Evolutionary conservation across 2,113 vertebrate genomes (phyloP), one percentile per base, ranked within the genome.

Genomic region (Leuciscus idus): DNA sequence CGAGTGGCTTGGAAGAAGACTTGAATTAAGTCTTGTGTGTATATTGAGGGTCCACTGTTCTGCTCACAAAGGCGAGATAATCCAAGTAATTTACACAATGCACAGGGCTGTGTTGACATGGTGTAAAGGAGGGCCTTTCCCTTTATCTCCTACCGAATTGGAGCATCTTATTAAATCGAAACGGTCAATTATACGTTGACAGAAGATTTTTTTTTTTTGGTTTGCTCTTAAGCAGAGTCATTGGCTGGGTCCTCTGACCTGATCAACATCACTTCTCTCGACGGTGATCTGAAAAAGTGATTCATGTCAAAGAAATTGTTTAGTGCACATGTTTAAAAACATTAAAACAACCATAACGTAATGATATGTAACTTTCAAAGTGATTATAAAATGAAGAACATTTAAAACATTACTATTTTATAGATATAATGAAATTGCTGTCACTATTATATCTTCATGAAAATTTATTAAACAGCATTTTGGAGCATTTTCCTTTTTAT

Each of bases 61-160:
- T 66, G 78, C 84, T 77, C 87, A 92, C 94, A 95, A 95, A 92
- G 88, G 91, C 70, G 88, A 87, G 87, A 90, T 95, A 94, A 95
- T 95, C 93, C 94, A 94, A 86, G 92, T 91, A 89, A 92, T 93
- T 92, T 90, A 89, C 91, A 95, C 94, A 94, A 94, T 92, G 89
- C 92, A 89, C 82, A 91, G 90, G 89, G 92, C 91, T 92, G 87
- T 94, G 93, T 94, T 94, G 94, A 94, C 93, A 94, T 46, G 92
- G 92, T 90, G 88, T 93, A 91, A 90, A 92, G 89, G 77, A 93
- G 92, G 92, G 91, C 90, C 91, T 89, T 90, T 83, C 87, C 89
- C 86, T 68, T 86, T 64, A 86, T 87, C 81, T 83, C 84, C 83
- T 84, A 48, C 36, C 78, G 85, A 90, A 90, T 78, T 81, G 52